These are phyloP conservation scores for Turnix velox DNA, from an alignment of 2,113 vertebrate species.

Conservation along the genomic window DNA sequence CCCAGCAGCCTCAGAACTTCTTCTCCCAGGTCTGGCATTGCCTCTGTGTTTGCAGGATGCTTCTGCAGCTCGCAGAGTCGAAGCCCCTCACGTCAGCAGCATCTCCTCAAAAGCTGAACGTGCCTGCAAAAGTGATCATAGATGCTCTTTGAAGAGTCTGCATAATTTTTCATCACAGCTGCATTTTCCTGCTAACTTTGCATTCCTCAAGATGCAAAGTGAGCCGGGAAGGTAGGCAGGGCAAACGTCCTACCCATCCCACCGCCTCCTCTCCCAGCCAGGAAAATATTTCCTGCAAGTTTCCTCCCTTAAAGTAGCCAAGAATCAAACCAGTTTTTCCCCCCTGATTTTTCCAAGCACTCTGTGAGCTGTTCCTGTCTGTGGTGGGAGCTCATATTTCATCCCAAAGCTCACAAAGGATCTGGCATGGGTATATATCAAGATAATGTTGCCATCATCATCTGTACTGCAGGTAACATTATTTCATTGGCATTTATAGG, in stretches of 20 bases:
- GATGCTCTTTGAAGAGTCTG: slow-evolving; percentile 51
- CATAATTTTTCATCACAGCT: slow-evolving; percentile 53
- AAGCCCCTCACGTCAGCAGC: background rate
- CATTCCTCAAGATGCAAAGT: slow-evolving; percentile 48
- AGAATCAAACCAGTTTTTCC: slow-evolving; percentile 33
- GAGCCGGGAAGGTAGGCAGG: background rate
- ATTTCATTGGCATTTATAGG: slow-evolving; percentile 2
- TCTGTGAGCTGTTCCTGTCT: background rate
- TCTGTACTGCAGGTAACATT: background rate
- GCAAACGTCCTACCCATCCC: slow-evolving; percentile 5
- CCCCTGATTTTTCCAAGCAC: background rate
- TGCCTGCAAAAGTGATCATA: slow-evolving; percentile 35
- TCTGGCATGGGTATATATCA: background rate
- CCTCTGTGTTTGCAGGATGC: background rate
- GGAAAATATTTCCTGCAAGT: slow-evolving; percentile 59
- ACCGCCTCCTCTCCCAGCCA: slow-evolving; percentile 23
- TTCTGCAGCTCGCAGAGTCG: background rate
- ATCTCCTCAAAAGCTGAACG: background rate
- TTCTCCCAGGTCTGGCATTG: background rate
- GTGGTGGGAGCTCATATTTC: background rate
- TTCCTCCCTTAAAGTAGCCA: slow-evolving; percentile 31
- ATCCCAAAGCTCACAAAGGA: background rate
- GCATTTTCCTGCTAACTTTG: slow-evolving; percentile 57
- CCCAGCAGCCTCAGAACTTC: background rate
- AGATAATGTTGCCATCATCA: background rate